Evolutionary conservation across 2,113 vertebrate species (phyloP).

Genomic region (Dipodomys ordii): DNA sequence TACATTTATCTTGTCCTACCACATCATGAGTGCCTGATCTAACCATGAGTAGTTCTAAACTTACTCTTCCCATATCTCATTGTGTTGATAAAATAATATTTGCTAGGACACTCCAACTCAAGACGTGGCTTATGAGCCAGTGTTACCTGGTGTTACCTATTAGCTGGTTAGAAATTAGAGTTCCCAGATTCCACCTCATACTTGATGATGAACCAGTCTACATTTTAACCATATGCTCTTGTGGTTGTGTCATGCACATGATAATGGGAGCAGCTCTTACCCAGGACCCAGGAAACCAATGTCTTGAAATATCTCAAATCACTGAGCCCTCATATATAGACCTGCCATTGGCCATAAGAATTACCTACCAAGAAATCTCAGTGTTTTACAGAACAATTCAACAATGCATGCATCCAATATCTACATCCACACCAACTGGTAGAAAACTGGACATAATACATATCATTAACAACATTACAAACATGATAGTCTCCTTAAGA

Average conservation of each 20-base stretch:
- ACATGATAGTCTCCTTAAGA: background rate
- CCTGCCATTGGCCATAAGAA: background rate
- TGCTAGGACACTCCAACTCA: background rate
- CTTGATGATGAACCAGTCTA: background rate
- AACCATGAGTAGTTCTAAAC: background rate
- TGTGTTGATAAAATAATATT: background rate
- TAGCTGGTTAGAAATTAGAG: background rate
- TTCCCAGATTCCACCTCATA: background rate
- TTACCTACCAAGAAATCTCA: background rate
- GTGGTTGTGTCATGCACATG: background rate
- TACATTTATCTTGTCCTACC: background rate
- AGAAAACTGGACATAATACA: background rate
- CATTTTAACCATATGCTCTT: background rate
- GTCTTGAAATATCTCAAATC: background rate
- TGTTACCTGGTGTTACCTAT: background rate
- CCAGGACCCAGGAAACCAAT: background rate
- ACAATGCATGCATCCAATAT: background rate
- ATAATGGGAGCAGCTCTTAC: background rate
- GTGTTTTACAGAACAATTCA: background rate
- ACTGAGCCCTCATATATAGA: background rate
- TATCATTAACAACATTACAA: background rate
- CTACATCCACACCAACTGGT: no score
- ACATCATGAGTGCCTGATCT: background rate
- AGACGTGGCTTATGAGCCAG: background rate
- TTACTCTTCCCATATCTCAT: background rate